Evolutionary conservation across 2,888 invertebrate genomes (phyloP).

Genomic region (Drosophila emarginata): DNA sequence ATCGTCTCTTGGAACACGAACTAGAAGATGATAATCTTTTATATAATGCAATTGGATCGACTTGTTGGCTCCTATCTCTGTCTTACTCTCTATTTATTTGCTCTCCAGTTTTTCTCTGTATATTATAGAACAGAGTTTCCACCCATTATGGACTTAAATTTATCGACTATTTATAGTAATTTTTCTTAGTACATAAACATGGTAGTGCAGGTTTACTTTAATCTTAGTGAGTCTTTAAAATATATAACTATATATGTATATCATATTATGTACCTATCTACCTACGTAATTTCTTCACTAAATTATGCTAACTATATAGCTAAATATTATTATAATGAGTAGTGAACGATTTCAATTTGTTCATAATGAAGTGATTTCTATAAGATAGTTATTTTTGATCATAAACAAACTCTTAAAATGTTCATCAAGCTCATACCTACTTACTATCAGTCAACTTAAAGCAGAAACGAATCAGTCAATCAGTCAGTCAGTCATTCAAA

Average conservation of each 20-base stretch:
- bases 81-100: constrained; percentile 11
- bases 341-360: constrained; percentile 24
- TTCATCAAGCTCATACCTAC: constrained; percentile 36
- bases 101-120: constrained; percentile 3
- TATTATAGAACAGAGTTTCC: constrained; percentile 4
- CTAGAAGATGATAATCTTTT: background rate
- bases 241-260: constrained; percentile 25
- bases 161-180: constrained; percentile 1
- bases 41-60: background rate
- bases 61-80: background rate
- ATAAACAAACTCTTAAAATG: background rate
- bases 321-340: constrained; percentile 31
- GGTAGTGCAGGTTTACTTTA: constrained; percentile 57
- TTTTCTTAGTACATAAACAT: constrained; percentile 28
- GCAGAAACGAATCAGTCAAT: constrained; percentile 15
- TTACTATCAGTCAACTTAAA: background rate
- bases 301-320: constrained; percentile 40
- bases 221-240: constrained; percentile 48
- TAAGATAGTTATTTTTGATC: constrained; percentile 17
- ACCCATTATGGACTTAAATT: constrained; percentile 14
- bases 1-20: background rate
- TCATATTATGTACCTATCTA: constrained; percentile 30
- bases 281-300: constrained; percentile 9
- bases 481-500: constrained; percentile 24
- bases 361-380: constrained; percentile 28